A percentile compares a stretch with the other conserved stretches of the same genome.
Conservation (phyloP, 1,140 invertebrate species). For the Hyposmocoma kahamanoa region DNA sequence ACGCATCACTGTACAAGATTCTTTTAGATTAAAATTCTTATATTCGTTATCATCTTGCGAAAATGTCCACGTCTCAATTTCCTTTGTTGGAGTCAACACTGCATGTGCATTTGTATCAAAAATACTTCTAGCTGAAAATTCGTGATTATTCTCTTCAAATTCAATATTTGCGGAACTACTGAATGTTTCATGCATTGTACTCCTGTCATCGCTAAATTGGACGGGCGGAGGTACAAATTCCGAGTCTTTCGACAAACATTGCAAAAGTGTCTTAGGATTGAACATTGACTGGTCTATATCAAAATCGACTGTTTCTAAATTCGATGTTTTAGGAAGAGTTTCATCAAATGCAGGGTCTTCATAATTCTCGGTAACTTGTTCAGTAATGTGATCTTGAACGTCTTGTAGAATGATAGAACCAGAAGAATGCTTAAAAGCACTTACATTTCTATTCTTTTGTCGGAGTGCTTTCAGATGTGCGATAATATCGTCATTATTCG, state of each 20-base stretch:
- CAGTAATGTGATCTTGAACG: no score
- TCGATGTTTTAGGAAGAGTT: neutral
- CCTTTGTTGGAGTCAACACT: constrained; percentile 17
- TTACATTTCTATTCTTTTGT: no score
- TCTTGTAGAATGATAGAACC: no score
- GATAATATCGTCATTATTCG: no score
- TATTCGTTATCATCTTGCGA: constrained; percentile 16
- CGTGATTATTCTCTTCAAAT: no score
- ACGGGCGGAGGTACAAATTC: constrained; percentile 39
- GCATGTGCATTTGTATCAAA: constrained; percentile 12
- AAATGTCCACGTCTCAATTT: constrained; percentile 41
- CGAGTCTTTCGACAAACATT: constrained; percentile 20
- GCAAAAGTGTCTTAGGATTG: constrained; percentile 48
- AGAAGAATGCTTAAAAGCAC: no score
- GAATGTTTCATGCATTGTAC: constrained; percentile 1
- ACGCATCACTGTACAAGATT: constrained; percentile 11
- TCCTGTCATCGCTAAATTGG: constrained; percentile 36
- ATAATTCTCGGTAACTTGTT: no score
- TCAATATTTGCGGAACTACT: no score
- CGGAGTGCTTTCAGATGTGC: no score
- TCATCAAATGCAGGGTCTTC: no score
- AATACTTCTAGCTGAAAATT: no score
- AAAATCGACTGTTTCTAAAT: constrained; percentile 13
- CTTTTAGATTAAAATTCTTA: neutral
- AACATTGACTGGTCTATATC: constrained; percentile 42